These are phyloP conservation scores for Brachylomia viminalis DNA, from an alignment of 2,888 invertebrate species.

Conservation along the genomic window DNA sequence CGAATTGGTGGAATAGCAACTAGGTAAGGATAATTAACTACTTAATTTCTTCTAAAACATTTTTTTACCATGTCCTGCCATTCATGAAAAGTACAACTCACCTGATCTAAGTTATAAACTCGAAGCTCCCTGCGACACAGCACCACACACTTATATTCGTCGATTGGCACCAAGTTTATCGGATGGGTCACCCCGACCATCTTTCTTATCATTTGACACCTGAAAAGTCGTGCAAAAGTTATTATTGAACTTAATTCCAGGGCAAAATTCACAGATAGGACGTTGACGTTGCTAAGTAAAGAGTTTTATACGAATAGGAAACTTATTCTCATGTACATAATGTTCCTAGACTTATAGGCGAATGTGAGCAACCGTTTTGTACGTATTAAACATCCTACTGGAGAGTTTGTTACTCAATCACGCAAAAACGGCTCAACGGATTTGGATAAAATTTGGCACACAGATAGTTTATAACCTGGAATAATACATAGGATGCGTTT, in stretches of 20 bases:
- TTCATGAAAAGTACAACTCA: slow-evolving; percentile 72
- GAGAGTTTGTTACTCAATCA: too few species aligned
- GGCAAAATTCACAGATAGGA: too few species aligned
- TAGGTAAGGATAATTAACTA: too few species aligned
- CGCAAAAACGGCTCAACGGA: too few species aligned
- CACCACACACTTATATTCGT: slow-evolving; percentile 94
- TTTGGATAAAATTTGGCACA: too few species aligned
- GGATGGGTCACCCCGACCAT: slow-evolving; percentile 94
- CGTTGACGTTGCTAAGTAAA: too few species aligned
- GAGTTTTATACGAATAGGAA: background rate
- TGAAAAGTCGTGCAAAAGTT: slow-evolving; percentile 66
- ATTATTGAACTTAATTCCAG: too few species aligned
- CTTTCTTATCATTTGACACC: slow-evolving; percentile 92
- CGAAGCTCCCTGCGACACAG: slow-evolving; percentile 95
- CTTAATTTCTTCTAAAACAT: too few species aligned
- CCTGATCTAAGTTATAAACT: slow-evolving; percentile 95
- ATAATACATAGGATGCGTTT: too few species aligned
- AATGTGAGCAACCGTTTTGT: background rate
- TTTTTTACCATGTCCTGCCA: too few species aligned
- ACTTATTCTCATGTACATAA: background rate
- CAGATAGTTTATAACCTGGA: too few species aligned
- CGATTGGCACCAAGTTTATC: slow-evolving; percentile 94
- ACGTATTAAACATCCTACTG: background rate
- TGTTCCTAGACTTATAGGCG: background rate
- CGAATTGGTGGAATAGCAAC: too few species aligned